Conservation (phyloP, 1,140 invertebrate genomes). For the Oreohelix idahoensis region DNA sequence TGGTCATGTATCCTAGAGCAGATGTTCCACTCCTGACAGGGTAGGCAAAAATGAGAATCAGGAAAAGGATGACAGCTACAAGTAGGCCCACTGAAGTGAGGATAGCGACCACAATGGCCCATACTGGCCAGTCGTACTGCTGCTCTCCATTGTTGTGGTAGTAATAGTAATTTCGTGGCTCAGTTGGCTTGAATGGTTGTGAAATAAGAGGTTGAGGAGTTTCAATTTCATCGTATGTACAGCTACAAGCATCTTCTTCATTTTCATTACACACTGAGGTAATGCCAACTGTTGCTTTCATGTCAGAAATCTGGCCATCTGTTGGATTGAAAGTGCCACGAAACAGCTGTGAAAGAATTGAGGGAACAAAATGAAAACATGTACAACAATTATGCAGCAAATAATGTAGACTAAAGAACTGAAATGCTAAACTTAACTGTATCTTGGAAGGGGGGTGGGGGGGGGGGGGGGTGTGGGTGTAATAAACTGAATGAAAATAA, state of each 20-base stretch:
- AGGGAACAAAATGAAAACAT: no score
- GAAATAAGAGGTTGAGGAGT: slow-evolving; percentile 1
- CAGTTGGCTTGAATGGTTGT: slow-evolving; percentile 12
- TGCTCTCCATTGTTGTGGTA: slow-evolving; percentile 49
- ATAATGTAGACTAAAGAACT: no score
- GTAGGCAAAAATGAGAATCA: slow-evolving; percentile 74
- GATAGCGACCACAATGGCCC: slow-evolving; percentile 70
- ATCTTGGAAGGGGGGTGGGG: no score
- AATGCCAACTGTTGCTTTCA: background rate
- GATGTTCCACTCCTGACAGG: slow-evolving; percentile 73
- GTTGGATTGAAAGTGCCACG: background rate
- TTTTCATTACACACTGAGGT: slow-evolving; percentile 2
- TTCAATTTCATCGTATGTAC: background rate
- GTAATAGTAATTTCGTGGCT: slow-evolving; percentile 61
- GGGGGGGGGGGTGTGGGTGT: no score
- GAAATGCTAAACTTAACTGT: no score
- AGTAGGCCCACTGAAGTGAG: slow-evolving; percentile 68
- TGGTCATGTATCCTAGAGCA: slow-evolving; percentile 73
- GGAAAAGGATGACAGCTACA: slow-evolving; percentile 68
- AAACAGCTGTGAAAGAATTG: background rate
- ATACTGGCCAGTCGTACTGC: slow-evolving; percentile 64
- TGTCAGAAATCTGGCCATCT: background rate
- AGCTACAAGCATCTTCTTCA: background rate
- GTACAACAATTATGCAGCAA: no score
- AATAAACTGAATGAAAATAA: no score